Evolutionary conservation across 1,140 invertebrate genomes (phyloP).

Genomic region (Cyrtorhinus lividipennis): DNA sequence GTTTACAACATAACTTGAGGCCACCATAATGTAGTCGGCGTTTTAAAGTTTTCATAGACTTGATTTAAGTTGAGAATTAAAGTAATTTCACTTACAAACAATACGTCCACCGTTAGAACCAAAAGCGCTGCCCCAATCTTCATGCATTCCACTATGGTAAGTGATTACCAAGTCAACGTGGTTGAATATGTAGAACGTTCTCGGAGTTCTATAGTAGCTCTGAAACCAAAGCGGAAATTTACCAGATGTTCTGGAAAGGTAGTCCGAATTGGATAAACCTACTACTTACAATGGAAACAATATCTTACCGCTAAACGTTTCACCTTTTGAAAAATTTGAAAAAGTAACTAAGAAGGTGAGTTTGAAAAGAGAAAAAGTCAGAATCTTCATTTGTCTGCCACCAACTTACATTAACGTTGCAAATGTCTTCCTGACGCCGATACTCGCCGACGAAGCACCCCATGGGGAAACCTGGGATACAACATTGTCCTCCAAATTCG

Average conservation of each 20-base stretch:
- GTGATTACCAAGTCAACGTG: conserved; percentile 87
- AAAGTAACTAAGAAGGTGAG: background rate
- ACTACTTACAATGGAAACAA: too few relatives aligned
- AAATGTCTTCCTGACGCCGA: conserved; percentile 42
- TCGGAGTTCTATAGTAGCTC: conserved; percentile 19
- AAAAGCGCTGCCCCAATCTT: conserved; percentile 70
- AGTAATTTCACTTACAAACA: conserved; percentile 41
- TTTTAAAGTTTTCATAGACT: too few relatives aligned
- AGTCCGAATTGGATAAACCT: background rate
- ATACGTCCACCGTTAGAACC: conserved; percentile 74
- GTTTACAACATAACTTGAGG: too few relatives aligned
- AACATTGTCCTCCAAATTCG: conserved; percentile 64
- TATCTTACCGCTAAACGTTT: too few relatives aligned
- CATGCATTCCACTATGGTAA: conserved; percentile 73
- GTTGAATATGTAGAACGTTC: conserved; percentile 88
- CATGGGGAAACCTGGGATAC: conserved; percentile 92
- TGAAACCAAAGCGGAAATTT: conserved; percentile 3
- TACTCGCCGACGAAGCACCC: conserved; percentile 70
- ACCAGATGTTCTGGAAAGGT: too few relatives aligned
- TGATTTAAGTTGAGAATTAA: background rate
- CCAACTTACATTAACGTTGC: conserved; percentile 38
- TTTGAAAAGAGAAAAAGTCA: background rate
- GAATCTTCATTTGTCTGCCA: background rate
- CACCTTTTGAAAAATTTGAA: background rate
- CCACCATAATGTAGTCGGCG: too few relatives aligned